These are phyloP conservation scores for Apocrypta bakeri DNA, from an alignment of 1,140 invertebrate species.

Conservation along the genomic window DNA sequence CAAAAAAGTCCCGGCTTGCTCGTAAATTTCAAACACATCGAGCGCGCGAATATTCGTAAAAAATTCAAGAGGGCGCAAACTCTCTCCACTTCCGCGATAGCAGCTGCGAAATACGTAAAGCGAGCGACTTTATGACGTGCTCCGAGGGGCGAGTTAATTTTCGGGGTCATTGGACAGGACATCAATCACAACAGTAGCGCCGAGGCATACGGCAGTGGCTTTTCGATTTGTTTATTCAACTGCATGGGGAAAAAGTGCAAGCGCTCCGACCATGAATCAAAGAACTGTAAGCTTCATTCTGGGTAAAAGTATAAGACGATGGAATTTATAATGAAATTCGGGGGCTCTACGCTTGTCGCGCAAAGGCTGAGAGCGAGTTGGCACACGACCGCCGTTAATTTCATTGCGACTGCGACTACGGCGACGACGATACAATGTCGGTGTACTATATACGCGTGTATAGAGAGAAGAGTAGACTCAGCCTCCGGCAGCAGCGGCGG, in stretches of 20 bases:
- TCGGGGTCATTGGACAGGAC: conserved; percentile 34
- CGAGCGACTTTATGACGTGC: not conserved
- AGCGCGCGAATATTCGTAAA: not conserved
- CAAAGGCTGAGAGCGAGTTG: conserved; percentile 48
- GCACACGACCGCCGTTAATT: conserved; percentile 44
- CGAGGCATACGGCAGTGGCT: not conserved
- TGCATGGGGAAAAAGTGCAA: not conserved
- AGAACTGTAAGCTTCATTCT: conserved; percentile 30
- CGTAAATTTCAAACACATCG: not conserved
- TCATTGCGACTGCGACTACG: conserved; percentile 11
- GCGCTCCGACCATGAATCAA: conserved; percentile 23
- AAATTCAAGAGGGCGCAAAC: not conserved
- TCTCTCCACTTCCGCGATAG: not conserved
- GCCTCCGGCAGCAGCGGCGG: not conserved
- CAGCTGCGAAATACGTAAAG: not conserved
- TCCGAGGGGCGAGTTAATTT: conserved; percentile 24
- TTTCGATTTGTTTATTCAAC: conserved; percentile 34
- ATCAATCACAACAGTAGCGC: conserved; percentile 12
- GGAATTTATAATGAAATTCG: conserved; percentile 42
- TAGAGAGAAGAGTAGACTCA: not conserved
- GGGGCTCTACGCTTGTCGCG: not conserved
- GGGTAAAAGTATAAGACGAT: conserved; percentile 50
- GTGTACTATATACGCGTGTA: conserved; percentile 7
- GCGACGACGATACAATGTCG: conserved; percentile 16
- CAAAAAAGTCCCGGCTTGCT: not conserved